Conservation (phyloP, 2,797 vertebrate species). For the Alcedo quadribrachys region DNA sequence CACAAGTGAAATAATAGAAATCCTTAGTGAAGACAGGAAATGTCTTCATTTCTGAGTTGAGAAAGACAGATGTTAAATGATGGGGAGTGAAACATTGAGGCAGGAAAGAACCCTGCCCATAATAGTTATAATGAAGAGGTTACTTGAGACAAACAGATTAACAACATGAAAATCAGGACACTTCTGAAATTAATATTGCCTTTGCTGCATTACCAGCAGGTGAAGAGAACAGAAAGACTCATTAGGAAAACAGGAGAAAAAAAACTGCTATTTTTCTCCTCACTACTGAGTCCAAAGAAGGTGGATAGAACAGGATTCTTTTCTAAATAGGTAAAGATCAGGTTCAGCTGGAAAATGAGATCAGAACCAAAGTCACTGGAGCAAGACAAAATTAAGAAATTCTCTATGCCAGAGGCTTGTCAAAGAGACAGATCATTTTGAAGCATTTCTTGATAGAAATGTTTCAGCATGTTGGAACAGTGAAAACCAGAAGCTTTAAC, state of each 20-base stretch:
- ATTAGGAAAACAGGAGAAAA: neutral
- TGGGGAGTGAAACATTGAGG: neutral
- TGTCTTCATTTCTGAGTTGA: neutral
- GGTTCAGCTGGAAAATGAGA: neutral
- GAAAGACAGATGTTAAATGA: neutral
- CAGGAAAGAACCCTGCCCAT: neutral
- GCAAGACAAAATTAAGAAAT: neutral
- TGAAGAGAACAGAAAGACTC: neutral
- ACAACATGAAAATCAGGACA: neutral
- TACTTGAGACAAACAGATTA: neutral
- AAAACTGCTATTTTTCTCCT: neutral
- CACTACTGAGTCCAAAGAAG: fast-evolving
- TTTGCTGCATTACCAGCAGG: neutral
- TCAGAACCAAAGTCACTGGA: neutral
- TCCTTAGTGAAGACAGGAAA: neutral
- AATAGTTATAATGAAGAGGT: neutral
- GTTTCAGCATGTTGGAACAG: neutral
- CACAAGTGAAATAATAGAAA: neutral
- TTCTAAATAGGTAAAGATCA: neutral
- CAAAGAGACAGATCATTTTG: neutral
- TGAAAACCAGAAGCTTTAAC: neutral
- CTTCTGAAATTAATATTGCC: neutral
- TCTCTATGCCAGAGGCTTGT: neutral
- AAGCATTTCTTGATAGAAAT: neutral
- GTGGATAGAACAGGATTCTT: neutral